phyloP scores from a whole-genome alignment of 2,888 invertebrate species.

The Ectemnius continuus region DNA sequence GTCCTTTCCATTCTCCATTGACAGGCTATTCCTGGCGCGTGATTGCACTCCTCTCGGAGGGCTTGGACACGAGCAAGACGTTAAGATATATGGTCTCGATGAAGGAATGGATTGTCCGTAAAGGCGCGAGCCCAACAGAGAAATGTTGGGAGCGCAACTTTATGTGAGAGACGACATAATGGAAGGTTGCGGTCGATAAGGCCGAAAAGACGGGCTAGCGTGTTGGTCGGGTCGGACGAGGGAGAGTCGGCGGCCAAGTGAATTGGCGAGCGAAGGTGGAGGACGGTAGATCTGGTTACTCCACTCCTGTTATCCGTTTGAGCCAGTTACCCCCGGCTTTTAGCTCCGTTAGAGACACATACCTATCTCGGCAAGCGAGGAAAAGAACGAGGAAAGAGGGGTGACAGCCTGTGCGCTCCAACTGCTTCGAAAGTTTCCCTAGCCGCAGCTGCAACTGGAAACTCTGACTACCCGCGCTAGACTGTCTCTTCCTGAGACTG shows the following conservation, averaged over 20 bases:
- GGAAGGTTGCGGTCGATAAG: conserved; percentile 61
- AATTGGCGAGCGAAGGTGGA: conserved; percentile 49
- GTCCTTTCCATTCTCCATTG: too few species aligned
- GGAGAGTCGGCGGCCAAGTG: conserved; percentile 52
- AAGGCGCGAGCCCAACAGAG: neutral
- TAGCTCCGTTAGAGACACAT: conserved; percentile 55
- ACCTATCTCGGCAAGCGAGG: conserved; percentile 18
- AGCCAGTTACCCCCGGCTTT: conserved; percentile 60
- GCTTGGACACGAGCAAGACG: too few species aligned
- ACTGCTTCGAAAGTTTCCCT: too few species aligned
- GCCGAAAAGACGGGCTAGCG: conserved; percentile 57
- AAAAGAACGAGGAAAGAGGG: conserved; percentile 14
- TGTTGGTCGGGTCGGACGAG: conserved; percentile 44
- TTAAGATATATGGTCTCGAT: neutral
- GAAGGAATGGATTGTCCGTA: neutral
- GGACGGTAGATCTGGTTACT: conserved; percentile 63
- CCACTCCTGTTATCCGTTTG: conserved; percentile 66
- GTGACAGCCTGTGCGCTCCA: neutral
- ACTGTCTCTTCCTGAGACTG: too few species aligned
- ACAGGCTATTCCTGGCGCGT: too few species aligned
- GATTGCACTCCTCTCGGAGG: too few species aligned
- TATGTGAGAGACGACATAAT: conserved; percentile 50
- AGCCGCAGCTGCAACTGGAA: too few species aligned
- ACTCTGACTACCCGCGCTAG: too few species aligned
- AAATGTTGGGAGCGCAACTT: conserved; percentile 41